phyloP scores from a whole-genome alignment of 2,888 invertebrate genomes.

The Tuta absoluta region DNA sequence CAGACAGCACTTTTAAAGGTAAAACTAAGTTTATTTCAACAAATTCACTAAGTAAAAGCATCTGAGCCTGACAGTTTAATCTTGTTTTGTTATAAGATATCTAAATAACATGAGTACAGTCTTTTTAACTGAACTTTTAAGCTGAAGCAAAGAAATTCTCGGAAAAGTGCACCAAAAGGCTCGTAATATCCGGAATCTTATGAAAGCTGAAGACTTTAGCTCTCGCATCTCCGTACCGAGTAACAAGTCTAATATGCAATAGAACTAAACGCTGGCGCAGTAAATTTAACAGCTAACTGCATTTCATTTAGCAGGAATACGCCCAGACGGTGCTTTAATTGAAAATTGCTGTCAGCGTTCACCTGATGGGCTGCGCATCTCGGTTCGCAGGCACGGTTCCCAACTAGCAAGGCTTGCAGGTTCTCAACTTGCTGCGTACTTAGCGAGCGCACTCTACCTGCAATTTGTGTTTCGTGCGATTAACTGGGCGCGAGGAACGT shows the following conservation, averaged over 20 bases:
- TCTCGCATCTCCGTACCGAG: not conserved
- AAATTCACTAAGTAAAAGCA: no score
- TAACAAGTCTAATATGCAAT: constrained; percentile 19
- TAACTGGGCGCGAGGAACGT: constrained; percentile 10
- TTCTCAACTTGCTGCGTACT: constrained; percentile 14
- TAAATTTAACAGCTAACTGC: constrained; percentile 29
- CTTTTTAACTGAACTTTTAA: not conserved
- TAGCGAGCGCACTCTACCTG: not conserved
- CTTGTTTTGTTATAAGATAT: no score
- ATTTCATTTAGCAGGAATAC: constrained; percentile 30
- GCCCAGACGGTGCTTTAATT: constrained; percentile 37
- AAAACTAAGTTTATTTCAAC: not conserved
- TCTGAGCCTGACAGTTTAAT: no score
- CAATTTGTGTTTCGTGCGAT: constrained; percentile 20
- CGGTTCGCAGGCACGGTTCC: constrained; percentile 6
- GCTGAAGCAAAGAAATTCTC: not conserved
- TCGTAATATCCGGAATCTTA: constrained; percentile 14
- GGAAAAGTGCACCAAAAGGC: not conserved
- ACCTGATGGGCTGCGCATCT: constrained; percentile 34
- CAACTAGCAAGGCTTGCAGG: constrained; percentile 9
- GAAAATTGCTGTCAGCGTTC: constrained; percentile 44
- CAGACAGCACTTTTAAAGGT: not conserved
- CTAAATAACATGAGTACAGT: not conserved
- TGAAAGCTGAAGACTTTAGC: constrained; percentile 1
- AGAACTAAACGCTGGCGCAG: constrained; percentile 19